Conservation (phyloP, 1,140 invertebrate species). For the Ruditapes philippinarum region DNA sequence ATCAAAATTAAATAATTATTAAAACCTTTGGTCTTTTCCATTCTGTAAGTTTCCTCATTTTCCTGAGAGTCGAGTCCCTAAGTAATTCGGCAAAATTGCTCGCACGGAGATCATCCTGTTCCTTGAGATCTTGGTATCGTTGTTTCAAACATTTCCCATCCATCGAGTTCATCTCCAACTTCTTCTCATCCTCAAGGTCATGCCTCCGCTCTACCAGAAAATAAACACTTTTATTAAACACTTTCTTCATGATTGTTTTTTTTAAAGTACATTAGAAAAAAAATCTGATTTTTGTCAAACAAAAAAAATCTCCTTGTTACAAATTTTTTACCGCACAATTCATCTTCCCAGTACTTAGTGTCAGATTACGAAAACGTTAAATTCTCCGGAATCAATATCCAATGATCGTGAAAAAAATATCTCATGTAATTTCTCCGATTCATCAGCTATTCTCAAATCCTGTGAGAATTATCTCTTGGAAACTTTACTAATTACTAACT, state of each 20-base stretch:
- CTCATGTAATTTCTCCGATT: too few species aligned
- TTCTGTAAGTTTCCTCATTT: slow-evolving; percentile 27
- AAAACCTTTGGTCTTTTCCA: slow-evolving; percentile 39
- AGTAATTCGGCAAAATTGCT: slow-evolving; percentile 40
- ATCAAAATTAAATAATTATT: neutral
- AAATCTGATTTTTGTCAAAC: too few species aligned
- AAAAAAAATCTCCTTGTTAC: too few species aligned
- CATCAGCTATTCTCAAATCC: too few species aligned
- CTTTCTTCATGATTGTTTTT: neutral
- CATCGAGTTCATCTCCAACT: neutral
- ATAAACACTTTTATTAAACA: neutral
- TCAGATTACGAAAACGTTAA: too few species aligned
- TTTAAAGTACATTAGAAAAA: too few species aligned
- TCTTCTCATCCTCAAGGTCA: slow-evolving; percentile 22
- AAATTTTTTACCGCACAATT: too few species aligned
- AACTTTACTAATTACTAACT: too few species aligned
- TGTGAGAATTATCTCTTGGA: too few species aligned
- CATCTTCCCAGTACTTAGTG: too few species aligned
- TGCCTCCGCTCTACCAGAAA: neutral
- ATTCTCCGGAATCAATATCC: too few species aligned
- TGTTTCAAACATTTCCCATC: slow-evolving; percentile 18
- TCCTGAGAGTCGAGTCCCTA: slow-evolving; percentile 25
- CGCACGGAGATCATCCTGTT: slow-evolving; percentile 17
- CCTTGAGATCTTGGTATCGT: slow-evolving; percentile 36
- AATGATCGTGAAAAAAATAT: too few species aligned